Conservation (phyloP, 2,888 invertebrate species). For the Penaeus monodon region DNA sequence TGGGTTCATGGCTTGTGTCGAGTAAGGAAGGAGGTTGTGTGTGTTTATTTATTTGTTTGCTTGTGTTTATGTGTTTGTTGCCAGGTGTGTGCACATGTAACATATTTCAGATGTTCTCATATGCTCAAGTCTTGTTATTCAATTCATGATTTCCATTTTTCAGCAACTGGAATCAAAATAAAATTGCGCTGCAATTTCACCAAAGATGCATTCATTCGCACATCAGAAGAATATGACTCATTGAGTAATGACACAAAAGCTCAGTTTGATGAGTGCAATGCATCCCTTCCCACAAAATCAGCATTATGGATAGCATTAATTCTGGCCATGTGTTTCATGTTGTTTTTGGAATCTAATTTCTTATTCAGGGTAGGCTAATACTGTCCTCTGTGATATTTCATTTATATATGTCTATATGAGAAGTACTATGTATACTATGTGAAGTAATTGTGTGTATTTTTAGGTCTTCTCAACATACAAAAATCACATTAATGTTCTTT, state of each 20-base stretch:
- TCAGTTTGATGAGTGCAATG: background rate
- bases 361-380: slow-evolving; percentile 23
- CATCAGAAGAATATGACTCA: background rate
- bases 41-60: background rate
- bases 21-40: slow-evolving; percentile 29
- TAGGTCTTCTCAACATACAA: no score
- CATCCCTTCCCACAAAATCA: background rate
- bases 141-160: background rate
- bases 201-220: slow-evolving; percentile 9
- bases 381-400: background rate
- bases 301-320: slow-evolving; percentile 16
- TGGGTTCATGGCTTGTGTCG: slow-evolving; percentile 31
- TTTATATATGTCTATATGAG: no score
- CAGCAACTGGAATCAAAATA: slow-evolving; percentile 41
- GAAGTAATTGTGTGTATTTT: no score
- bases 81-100: no score
- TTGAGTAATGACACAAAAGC: background rate
- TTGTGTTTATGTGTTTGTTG: no score
- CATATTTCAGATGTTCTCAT: no score
- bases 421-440: no score
- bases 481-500: background rate
- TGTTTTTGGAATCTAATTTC: slow-evolving; percentile 31
- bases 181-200: slow-evolving; percentile 18
- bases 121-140: background rate
- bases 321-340: background rate